Evolutionary conservation across 2,888 invertebrate species (phyloP).

Genomic region (Drosophila kanekoi): DNA sequence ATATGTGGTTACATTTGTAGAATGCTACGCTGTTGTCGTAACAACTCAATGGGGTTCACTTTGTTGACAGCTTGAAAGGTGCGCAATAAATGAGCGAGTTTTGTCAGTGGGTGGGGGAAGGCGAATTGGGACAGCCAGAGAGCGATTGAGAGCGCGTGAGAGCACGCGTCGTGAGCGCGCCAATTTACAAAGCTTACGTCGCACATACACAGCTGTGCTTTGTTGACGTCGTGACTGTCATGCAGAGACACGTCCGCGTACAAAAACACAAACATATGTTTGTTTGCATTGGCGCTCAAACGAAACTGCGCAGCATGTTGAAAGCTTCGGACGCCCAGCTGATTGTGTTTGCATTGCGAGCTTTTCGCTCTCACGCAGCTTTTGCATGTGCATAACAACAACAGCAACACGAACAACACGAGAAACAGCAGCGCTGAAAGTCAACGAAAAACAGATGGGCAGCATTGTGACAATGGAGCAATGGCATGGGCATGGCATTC

Average conservation of each 20-base stretch:
- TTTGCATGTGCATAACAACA: conserved; percentile 24
- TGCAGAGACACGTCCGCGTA: conserved; percentile 8
- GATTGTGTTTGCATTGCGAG: conserved; percentile 66
- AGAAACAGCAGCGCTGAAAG: conserved; percentile 17
- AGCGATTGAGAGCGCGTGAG: conserved; percentile 11
- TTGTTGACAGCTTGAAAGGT: conserved; percentile 58
- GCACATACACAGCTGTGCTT: conserved; percentile 56
- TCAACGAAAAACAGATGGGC: conserved; percentile 66
- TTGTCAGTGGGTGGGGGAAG: conserved; percentile 18
- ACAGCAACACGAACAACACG: conserved; percentile 20
- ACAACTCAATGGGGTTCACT: conserved; percentile 64
- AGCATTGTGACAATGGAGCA: conserved; percentile 51
- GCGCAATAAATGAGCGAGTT: conserved; percentile 61
- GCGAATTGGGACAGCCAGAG: conserved; percentile 36
- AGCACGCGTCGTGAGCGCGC: conserved; percentile 17
- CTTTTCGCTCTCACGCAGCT: conserved; percentile 44
- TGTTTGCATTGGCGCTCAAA: conserved; percentile 62
- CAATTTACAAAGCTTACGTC: conserved; percentile 30
- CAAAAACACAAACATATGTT: conserved; percentile 63
- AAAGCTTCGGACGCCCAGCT: conserved; percentile 69
- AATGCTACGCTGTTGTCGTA: conserved; percentile 40
- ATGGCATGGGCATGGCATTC: conserved; percentile 3
- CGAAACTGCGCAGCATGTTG: conserved; percentile 71
- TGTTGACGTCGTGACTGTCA: conserved; percentile 39
- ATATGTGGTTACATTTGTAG: conserved; percentile 23